Evolutionary conservation across 2,888 invertebrate genomes (phyloP).

Genomic region (Philonicus albiceps): DNA sequence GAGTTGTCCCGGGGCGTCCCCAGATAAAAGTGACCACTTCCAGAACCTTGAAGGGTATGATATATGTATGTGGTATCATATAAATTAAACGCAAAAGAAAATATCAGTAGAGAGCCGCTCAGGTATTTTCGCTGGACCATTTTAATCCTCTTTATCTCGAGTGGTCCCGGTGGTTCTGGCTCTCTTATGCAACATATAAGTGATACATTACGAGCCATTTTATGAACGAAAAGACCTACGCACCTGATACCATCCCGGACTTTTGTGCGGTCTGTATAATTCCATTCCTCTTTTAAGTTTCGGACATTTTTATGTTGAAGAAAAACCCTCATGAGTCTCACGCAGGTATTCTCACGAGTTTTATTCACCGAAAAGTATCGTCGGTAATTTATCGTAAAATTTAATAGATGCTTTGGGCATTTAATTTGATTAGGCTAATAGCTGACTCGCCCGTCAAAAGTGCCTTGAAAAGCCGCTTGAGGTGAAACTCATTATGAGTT

Average conservation of each 20-base stretch:
- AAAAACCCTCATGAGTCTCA: background rate
- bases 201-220: background rate
- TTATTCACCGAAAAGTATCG: background rate
- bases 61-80: background rate
- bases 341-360: slow-evolving; percentile 24
- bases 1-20: background rate
- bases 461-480: background rate
- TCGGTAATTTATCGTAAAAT: background rate
- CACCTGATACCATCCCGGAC: background rate
- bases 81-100: background rate
- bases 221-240: background rate
- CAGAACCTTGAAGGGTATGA: background rate
- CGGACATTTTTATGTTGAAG: background rate
- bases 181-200: background rate
- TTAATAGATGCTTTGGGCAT: slow-evolving; percentile 2
- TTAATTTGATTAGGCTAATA: slow-evolving; percentile 13
- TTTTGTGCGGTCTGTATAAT: background rate
- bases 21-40: background rate
- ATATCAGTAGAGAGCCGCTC: background rate
- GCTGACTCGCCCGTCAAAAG: background rate
- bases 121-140: background rate
- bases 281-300: background rate
- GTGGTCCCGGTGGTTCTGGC: background rate
- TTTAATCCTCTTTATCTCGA: background rate
- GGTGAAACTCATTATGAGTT: background rate